A percentile compares a stretch with the other conserved stretches of the same genome.
Conservation (phyloP, 2,797 vertebrate genomes). For the Sebastes alutus region DNA sequence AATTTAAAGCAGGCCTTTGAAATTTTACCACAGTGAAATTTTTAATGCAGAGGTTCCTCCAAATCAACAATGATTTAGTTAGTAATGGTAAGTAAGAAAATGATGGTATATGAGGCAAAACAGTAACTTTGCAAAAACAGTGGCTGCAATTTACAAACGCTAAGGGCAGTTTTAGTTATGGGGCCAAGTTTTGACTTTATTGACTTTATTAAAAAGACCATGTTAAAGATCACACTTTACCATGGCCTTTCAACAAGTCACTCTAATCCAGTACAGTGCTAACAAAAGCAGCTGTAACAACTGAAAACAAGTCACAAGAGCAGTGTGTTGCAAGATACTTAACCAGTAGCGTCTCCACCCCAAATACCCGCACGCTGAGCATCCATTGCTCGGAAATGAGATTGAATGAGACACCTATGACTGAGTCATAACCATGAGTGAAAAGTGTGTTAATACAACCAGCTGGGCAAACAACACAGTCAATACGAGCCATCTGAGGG, state of each 20-base stretch:
- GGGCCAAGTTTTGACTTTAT: neutral
- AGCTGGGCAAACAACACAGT: neutral
- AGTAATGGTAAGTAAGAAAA: neutral
- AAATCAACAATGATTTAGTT: neutral
- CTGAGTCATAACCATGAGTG: constrained; percentile 49
- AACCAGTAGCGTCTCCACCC: constrained; percentile 21
- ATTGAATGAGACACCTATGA: constrained; percentile 43
- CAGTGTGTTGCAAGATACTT: constrained; percentile 20
- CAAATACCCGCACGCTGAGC: constrained; percentile 1
- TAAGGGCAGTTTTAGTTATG: neutral
- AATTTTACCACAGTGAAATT: neutral
- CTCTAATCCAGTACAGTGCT: neutral
- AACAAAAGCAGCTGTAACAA: neutral
- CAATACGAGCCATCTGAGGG: neutral
- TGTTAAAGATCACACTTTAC: neutral
- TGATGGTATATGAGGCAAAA: neutral
- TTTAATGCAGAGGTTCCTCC: neutral
- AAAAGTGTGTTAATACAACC: constrained; percentile 18
- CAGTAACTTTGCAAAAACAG: neutral
- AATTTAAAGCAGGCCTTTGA: neutral
- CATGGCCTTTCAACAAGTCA: neutral
- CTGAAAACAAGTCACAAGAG: constrained; percentile 11
- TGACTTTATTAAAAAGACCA: neutral
- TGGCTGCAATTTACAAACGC: neutral
- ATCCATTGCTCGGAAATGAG: constrained; percentile 59